A percentile compares a stretch with the other conserved stretches of the same genome.
Evolutionary conservation across 2,797 vertebrate genomes (phyloP).

Genomic region (Limosa lapponica): DNA sequence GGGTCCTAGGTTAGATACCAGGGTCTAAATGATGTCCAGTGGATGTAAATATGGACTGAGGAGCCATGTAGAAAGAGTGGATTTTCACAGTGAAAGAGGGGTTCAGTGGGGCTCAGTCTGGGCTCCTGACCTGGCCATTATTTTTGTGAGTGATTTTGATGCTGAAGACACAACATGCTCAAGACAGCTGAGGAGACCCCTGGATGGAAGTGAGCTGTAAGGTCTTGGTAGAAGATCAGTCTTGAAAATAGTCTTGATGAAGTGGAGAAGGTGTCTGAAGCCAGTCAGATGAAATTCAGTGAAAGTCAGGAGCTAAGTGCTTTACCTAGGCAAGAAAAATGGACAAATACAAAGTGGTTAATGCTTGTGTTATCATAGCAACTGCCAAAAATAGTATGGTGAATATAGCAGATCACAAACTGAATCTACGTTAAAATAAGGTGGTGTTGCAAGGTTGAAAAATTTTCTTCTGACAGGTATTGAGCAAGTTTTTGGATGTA

Average conservation of each 20-base stretch:
- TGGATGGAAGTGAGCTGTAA: background rate
- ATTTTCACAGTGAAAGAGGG: background rate
- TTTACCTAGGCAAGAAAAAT: background rate
- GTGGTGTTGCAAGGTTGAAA: background rate
- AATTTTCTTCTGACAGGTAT: background rate
- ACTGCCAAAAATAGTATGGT: background rate
- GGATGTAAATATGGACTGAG: rapidly evolving
- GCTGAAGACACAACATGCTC: background rate
- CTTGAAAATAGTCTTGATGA: background rate
- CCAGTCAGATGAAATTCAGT: background rate
- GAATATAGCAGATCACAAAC: background rate
- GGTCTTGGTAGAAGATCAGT: background rate
- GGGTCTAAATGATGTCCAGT: background rate
- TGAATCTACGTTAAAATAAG: background rate
- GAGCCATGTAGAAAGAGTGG: background rate
- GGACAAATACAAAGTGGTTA: background rate
- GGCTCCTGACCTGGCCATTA: background rate
- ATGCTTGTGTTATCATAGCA: background rate
- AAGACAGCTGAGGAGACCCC: background rate
- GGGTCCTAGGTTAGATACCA: rapidly evolving
- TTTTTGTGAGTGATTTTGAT: background rate
- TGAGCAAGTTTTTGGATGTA: background rate
- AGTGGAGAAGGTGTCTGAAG: background rate
- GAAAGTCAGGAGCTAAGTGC: background rate
- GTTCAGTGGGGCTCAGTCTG: rapidly evolving